Evolutionary conservation across 2,797 vertebrate species (phyloP), one percentile per base, ranked within the genome.

Genomic region (Molothrus ater): DNA sequence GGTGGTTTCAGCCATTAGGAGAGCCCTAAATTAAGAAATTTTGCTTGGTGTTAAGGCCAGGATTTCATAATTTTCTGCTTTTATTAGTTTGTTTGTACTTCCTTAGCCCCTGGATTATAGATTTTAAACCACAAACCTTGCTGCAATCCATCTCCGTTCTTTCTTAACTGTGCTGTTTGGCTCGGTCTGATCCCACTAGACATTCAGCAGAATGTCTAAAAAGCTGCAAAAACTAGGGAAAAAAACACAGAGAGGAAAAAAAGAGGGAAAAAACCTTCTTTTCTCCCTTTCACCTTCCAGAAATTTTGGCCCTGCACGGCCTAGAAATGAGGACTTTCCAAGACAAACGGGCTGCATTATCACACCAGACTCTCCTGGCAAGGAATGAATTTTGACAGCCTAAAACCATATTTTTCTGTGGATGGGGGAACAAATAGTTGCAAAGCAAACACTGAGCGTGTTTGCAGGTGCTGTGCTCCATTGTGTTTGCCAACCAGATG

Each of bases 401-500:
- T 95, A 74, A 76, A 97, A 94, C 57, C 92, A 85, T 95, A 96
- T 96, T 97, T 97, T 96, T 83, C 91, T 92, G 94, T 0, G 63
- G 92, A 97, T 92, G 92, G 91, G 80, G 96, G 95, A 68, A 97
- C 97, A 98, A 93, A 96, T 89, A 95, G 97, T 92, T 97, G 94
- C 96, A 97, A 97, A 96, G 96, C 95, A 97, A 98, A 97, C 97
- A 97, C 53, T 81, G 16, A 82, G 85, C 95, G 10, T 92, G 87
- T 79, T 94, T 22, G 65, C 98, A 98, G 98, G 98, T 98, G 98
- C 88, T 93, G 72, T 48, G 94, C 97, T 97, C 97, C 96, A 97
- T 97, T 97, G 97, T 96, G 90, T 96, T 95, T 25, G 96, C 97
- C 98, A 98, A 96, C 96, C 98, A 98, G 98, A 98, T 98, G 98